Percentiles rank a stretch among this genome's conserved stretches.
Conservation (phyloP, 1,140 invertebrate genomes). For the Scaptomyza montana region DNA sequence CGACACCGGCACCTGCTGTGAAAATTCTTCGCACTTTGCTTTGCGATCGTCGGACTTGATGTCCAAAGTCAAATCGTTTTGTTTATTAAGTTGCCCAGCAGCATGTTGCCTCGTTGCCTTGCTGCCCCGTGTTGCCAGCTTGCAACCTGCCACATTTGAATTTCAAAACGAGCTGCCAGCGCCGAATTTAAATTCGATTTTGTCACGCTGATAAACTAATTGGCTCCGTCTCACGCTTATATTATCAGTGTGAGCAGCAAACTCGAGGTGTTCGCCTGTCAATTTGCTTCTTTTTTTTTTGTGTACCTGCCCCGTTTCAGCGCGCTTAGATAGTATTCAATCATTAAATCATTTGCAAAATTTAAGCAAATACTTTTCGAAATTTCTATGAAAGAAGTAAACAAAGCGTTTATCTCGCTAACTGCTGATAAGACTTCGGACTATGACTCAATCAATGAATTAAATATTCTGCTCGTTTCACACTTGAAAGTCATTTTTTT, state of each 20-base stretch:
- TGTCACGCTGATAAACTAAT: slow-evolving; percentile 75
- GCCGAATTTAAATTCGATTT: slow-evolving; percentile 49
- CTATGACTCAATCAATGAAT: slow-evolving; percentile 34
- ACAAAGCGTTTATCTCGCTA: slow-evolving; percentile 32
- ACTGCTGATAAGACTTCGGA: slow-evolving; percentile 37
- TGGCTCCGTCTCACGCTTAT: slow-evolving; percentile 64
- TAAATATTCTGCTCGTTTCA: slow-evolving; percentile 35
- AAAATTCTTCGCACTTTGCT: slow-evolving; percentile 11
- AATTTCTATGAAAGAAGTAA: slow-evolving; percentile 32
- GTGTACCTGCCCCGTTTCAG: slow-evolving; percentile 4
- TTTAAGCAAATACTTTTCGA: slow-evolving; percentile 38
- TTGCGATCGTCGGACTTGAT: slow-evolving; percentile 1
- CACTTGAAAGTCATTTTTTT: slow-evolving; percentile 3
- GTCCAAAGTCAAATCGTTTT: slow-evolving; percentile 49
- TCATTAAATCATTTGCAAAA: not conserved
- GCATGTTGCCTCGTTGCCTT: not conserved
- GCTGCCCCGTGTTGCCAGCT: slow-evolving; percentile 5
- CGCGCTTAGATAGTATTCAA: not conserved
- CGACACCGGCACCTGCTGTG: slow-evolving; percentile 50
- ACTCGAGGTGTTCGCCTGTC: slow-evolving; percentile 28
- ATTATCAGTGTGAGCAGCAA: slow-evolving; percentile 44
- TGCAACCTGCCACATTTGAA: slow-evolving; percentile 69
- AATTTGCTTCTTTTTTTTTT: slow-evolving; percentile 62
- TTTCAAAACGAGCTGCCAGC: slow-evolving; percentile 54
- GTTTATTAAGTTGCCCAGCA: slow-evolving; percentile 31